Percentiles rank a stretch among this genome's conserved stretches.
Conservation (phyloP, 2,888 invertebrate genomes). For the Metopia argyrocephala region DNA sequence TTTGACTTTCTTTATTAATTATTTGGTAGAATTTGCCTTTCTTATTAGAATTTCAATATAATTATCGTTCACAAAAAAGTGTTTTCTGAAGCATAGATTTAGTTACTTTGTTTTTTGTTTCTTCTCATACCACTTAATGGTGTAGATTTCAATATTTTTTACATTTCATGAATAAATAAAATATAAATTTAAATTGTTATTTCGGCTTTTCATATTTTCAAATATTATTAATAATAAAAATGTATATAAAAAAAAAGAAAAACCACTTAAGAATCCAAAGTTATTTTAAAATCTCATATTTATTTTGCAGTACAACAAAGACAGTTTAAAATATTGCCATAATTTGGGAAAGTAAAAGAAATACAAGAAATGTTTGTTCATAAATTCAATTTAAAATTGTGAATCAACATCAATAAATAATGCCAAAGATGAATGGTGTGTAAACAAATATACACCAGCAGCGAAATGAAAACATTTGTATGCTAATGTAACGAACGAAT, state of each 20-base stretch:
- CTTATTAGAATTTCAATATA: too few relatives aligned
- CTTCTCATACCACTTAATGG: too few relatives aligned
- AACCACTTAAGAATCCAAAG: background rate
- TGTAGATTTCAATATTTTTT: too few relatives aligned
- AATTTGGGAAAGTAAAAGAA: background rate
- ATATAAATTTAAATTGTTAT: background rate
- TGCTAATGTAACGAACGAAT: slow-evolving; percentile 7
- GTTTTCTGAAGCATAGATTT: too few relatives aligned
- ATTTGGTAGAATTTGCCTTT: too few relatives aligned
- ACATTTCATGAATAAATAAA: too few relatives aligned
- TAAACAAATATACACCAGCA: background rate
- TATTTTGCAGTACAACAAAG: background rate
- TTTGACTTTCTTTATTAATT: too few relatives aligned
- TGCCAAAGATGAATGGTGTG: slow-evolving; percentile 6
- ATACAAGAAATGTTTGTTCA: background rate
- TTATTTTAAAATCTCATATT: background rate
- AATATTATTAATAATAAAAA: background rate
- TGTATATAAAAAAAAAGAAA: background rate
- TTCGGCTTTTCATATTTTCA: background rate
- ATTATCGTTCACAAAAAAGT: too few relatives aligned
- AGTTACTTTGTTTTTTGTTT: too few relatives aligned
- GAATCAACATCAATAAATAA: slow-evolving; percentile 42
- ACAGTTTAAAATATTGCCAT: slow-evolving; percentile 26
- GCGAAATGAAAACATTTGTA: slow-evolving; percentile 22
- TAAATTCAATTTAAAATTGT: slow-evolving; percentile 29